A percentile compares a stretch with the other conserved stretches of the same genome.
These are phyloP conservation scores for Heteropelma amictum DNA, from an alignment of 2,888 invertebrate species.

Conservation along the genomic window DNA sequence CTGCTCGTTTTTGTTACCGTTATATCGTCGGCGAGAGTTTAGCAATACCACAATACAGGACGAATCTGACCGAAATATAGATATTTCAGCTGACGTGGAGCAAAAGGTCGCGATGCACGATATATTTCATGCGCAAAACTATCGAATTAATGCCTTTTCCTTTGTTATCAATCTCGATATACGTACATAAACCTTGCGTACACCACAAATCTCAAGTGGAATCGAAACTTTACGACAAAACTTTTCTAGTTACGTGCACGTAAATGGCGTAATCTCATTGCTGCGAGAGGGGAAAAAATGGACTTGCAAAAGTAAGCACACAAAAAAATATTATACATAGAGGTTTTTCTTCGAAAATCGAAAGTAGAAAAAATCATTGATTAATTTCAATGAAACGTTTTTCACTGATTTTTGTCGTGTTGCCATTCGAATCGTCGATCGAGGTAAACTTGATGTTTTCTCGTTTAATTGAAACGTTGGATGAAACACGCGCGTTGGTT, in stretches of 20 bases:
- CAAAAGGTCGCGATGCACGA: not conserved
- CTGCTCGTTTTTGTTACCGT: not conserved
- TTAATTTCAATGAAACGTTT: too few species aligned
- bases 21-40: conserved; percentile 17
- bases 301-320: too few species aligned
- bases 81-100: not conserved
- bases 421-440: too few species aligned
- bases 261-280: not conserved
- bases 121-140: not conserved
- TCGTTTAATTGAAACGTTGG: too few species aligned
- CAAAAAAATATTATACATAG: too few species aligned
- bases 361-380: too few species aligned
- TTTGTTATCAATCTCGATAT: not conserved
- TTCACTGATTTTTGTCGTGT: too few species aligned
- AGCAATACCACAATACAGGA: conserved; percentile 32
- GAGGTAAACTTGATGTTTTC: too few species aligned
- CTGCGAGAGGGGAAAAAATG: too few species aligned
- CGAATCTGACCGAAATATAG: not conserved
- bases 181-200: not conserved
- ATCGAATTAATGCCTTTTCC: not conserved
- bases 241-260: not conserved
- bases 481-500: too few species aligned
- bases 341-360: too few species aligned
- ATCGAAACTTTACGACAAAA: not conserved
- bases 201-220: not conserved